Evolutionary conservation across 1,140 invertebrate species (phyloP), one percentile per base, ranked within the genome.

Genomic region (Tachypleus tridentatus): DNA sequence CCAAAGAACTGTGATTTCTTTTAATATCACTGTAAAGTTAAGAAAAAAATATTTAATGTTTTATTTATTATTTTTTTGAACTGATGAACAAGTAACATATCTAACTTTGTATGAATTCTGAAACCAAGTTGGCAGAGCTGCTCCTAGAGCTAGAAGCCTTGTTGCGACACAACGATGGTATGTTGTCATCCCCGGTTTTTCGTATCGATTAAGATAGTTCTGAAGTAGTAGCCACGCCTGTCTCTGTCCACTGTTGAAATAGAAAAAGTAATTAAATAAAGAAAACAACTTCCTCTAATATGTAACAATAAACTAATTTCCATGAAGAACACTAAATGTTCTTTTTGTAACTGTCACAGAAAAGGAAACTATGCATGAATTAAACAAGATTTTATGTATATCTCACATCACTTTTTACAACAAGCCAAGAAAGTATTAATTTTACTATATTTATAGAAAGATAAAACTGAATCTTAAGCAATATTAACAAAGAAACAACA

Each of bases 81-180:
- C 0, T n/a, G 60, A 51, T 53, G 7, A 57, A 59, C 51, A 8
- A 0, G 59, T 49, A 6, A 6, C 9, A 51, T 58, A 52, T n/a
- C 60, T 56, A 66, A 87, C 84, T 77, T 88, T 88, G 72, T 90
- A 92, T 3, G 85, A 85, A 54, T 81, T 76, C 54, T 83, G 74
- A n/a, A 92, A 76, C 87, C 88, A 91, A 65, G 85, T 80, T 0
- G 89, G 89, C 10, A 91, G 73, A 71, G 83, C 83, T 59, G 77
- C 75, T 9, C 76, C 77, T 66, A 78, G 74, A 8, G 75, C 70
- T 4, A 83, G 71, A 3, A 83, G 70, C 53, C 77, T 76, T 54
- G 80, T 81, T 1, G 83, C 81, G 10, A 88, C 82, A 64, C 81
- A 81, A 75, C 85, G 64, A 68, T 88, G 86, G 63, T 89, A 79